These are phyloP conservation scores for Rhopilema esculentum DNA, from an alignment of 30 jellyfish, hydroid and myxozoan species.

Conservation along the genomic window DNA sequence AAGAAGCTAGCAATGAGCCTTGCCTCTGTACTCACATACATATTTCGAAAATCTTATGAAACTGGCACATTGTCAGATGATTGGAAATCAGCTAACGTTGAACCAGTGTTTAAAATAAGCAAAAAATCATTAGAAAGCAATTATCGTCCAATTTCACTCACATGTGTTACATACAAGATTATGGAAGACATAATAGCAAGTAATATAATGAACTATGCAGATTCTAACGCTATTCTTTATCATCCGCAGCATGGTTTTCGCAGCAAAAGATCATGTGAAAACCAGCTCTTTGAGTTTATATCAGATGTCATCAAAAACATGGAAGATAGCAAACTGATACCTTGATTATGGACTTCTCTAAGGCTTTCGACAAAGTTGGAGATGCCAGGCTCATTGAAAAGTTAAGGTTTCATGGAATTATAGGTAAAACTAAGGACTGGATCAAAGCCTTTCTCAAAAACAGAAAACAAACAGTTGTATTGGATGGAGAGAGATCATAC, in stretches of 20 bases:
- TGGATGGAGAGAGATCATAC: conserved; percentile 61
- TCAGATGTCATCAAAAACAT: conserved; percentile 59
- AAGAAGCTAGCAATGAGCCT: too few species aligned
- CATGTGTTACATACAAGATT: too few species aligned
- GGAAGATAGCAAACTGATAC: conserved; percentile 53
- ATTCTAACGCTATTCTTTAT: conserved; percentile 21
- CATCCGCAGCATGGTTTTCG: conserved; percentile 69
- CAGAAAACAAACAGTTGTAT: conserved; percentile 61
- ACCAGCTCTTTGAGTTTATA: conserved; percentile 55
- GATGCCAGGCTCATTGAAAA: conserved; percentile 45
- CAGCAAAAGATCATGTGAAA: conserved; percentile 60
- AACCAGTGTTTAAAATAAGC: too few species aligned
- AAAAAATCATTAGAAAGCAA: too few species aligned
- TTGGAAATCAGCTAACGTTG: too few species aligned
- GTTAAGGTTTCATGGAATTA: conserved; percentile 52
- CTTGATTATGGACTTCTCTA: conserved; percentile 54
- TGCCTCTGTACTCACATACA: too few species aligned
- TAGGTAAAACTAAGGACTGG: conserved; percentile 46
- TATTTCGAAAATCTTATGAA: too few species aligned
- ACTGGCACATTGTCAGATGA: too few species aligned
- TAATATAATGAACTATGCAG: conserved; percentile 48
- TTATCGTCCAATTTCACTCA: too few species aligned
- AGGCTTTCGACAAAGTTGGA: conserved; percentile 68
- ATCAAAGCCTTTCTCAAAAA: conserved; percentile 56
- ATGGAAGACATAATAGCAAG: conserved; percentile 45